A percentile compares a stretch with the other conserved stretches of the same genome.
phyloP scores from a whole-genome alignment of 2,888 invertebrate genomes.

The Tenthredo distinguenda region DNA sequence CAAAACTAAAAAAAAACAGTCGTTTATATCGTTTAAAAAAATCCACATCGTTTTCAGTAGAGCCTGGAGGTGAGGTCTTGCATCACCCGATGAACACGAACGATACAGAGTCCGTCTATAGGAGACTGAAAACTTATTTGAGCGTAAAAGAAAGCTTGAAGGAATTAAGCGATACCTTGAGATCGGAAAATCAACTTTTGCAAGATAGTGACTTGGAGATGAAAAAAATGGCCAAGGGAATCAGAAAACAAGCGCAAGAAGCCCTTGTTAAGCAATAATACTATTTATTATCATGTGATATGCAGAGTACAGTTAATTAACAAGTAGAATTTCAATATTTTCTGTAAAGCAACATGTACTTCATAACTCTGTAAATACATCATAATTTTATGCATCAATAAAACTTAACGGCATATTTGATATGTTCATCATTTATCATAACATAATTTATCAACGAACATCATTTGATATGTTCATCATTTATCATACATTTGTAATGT shows the following conservation, averaged over 20 bases:
- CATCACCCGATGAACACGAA: constrained; percentile 59
- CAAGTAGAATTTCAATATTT: constrained; percentile 9
- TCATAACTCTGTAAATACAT: neutral
- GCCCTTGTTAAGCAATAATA: constrained; percentile 66
- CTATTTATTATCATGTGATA: constrained; percentile 38
- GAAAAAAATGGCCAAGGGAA: constrained; percentile 73
- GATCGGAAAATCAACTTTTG: constrained; percentile 68
- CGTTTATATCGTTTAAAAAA: constrained; percentile 42
- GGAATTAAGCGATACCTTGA: constrained; percentile 67
- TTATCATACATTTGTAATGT: neutral
- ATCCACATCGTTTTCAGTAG: constrained; percentile 73
- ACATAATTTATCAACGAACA: too few relatives aligned
- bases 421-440: constrained; percentile 10
- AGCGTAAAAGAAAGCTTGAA: constrained; percentile 72
- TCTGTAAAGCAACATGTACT: neutral
- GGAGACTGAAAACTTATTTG: constrained; percentile 72
- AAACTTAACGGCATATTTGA: neutral
- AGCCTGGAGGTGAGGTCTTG: constrained; percentile 71
- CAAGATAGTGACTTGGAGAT: constrained; percentile 70
- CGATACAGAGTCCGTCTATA: constrained; percentile 69
- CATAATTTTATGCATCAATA: neutral
- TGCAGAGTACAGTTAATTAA: constrained; percentile 14
- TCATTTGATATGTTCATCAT: constrained; percentile 2
- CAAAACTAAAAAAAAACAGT: neutral
- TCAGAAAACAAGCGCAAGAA: constrained; percentile 75